phyloP scores from a whole-genome alignment of 1,140 invertebrate genomes.

The Medauroidea extradentata region DNA sequence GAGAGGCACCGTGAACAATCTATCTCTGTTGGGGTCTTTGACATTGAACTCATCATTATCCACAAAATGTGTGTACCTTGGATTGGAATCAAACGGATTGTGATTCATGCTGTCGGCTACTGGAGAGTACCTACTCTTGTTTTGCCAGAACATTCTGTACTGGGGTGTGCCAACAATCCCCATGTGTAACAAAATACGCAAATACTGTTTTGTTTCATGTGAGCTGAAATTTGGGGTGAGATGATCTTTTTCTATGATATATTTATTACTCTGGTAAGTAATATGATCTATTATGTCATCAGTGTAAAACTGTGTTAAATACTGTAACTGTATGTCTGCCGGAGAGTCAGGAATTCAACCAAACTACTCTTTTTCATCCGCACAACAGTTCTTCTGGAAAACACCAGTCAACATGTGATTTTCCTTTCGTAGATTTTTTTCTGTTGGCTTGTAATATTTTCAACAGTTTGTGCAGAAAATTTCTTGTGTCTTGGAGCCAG shows the following conservation, averaged over 20 bases:
- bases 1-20: conserved; percentile 15
- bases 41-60: conserved; percentile 10
- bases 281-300: background rate
- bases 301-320: background rate
- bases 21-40: conserved; percentile 6
- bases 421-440: too few species aligned
- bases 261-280: background rate
- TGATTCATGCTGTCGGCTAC: conserved; percentile 11
- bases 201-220: conserved; percentile 3
- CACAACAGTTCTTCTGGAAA: too few species aligned
- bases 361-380: too few species aligned
- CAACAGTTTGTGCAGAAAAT: too few species aligned
- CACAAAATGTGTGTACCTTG: conserved; percentile 13
- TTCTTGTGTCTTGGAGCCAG: too few species aligned
- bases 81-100: conserved; percentile 13
- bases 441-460: too few species aligned
- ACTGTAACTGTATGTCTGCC: background rate
- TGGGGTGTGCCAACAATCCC: background rate
- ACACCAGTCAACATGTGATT: too few species aligned
- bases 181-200: background rate
- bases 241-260: background rate
- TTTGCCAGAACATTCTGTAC: background rate
- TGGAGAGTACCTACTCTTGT: background rate
- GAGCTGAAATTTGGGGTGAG: background rate
- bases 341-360: background rate